A percentile compares a stretch with the other conserved stretches of the same genome.
Conservation (phyloP, 2,113 vertebrate genomes). For the Pterocles burchelli region DNA sequence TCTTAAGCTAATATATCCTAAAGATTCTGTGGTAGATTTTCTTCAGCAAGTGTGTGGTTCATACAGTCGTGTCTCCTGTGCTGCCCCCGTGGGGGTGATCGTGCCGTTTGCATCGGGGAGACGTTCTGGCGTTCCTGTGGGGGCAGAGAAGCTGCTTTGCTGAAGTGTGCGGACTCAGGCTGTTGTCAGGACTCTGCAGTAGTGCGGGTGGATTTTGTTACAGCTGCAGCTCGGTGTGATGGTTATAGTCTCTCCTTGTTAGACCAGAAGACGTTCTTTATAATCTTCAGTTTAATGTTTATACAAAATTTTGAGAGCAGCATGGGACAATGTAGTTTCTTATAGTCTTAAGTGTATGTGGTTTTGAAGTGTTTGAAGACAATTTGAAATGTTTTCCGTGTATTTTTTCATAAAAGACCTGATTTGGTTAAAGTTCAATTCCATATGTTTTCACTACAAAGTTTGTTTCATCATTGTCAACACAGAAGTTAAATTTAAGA, state of each 20-base stretch:
- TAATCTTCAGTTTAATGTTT: no score
- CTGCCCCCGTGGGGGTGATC: background rate
- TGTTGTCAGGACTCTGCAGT: background rate
- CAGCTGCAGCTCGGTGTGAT: accelerated
- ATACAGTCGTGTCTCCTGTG: accelerated
- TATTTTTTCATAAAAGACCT: background rate
- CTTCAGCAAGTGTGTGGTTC: accelerated
- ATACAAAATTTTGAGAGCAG: background rate
- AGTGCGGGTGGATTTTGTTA: background rate
- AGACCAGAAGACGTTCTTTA: background rate
- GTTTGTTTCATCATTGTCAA: background rate
- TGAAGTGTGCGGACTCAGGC: accelerated
- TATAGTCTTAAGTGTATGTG: accelerated
- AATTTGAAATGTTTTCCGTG: background rate
- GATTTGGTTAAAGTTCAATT: background rate
- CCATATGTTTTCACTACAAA: accelerated
- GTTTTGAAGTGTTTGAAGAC: background rate
- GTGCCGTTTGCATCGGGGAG: accelerated
- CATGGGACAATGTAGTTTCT: background rate
- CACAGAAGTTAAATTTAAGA: background rate
- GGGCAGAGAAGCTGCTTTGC: accelerated
- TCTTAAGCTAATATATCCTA: background rate
- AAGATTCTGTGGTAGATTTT: accelerated
- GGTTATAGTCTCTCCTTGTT: background rate
- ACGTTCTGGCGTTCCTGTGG: background rate